Evolutionary conservation across 2,888 invertebrate species (phyloP), one percentile per base, ranked within the genome.

Genomic region (Mycalesis mineus): DNA sequence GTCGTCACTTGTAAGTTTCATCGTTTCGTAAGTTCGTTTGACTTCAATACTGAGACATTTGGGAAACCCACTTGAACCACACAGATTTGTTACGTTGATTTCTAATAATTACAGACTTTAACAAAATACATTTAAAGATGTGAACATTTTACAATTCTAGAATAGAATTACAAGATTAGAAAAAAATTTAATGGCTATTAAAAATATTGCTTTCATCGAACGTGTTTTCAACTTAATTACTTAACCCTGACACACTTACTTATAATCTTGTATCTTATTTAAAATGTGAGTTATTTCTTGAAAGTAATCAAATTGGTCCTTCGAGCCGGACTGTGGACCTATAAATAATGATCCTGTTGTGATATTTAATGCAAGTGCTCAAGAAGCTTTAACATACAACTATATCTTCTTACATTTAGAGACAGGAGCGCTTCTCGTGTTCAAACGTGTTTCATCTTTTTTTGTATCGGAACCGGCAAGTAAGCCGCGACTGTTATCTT

Each of bases 331-430:
- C 33, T 33, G 15, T 47, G 31, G 31, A 47, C 47, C 45, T 45
- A 31, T 45, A 45, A 29, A 14, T 45, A 44, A 45, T 41, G 4
- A 41, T 39, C 13, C 7, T 29, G 33, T 33, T 33, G 15, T 39
- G 37, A 37, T 22, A 49, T 37, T 36, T 37, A 37, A 9, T 5
- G 37, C 22, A 31, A 33, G 9, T 31, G 15, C 28, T 33, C 15
- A 8, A 11, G 8, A 15, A 33, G 14, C 8, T 9, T 11, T 33
- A 6, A 11, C 14, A 1, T 15, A 9, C 9, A 11, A 48, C 31
- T 15, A 11, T 53, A 1, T 36, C 36, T 31, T 33, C 61, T 55
- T 50, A 61, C 61, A 56, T 49, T 60, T 57, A 6, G 40, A 7
- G 22, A 36, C 11, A 31, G 57, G 53, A 28, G 22, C 13, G 31